Conservation (phyloP, 2,888 invertebrate genomes). For the Euproctis similis region DNA sequence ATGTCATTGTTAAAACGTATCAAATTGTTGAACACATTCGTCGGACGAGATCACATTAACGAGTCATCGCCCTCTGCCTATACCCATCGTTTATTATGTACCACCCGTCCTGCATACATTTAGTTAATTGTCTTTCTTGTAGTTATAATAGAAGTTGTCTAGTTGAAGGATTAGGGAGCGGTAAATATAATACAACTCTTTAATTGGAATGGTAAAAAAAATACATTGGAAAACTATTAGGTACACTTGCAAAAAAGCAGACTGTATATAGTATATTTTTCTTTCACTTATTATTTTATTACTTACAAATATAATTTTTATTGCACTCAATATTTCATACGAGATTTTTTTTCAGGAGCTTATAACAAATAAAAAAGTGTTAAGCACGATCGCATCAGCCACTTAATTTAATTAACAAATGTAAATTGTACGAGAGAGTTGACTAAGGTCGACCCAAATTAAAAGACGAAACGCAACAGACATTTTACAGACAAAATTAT, state of each 20-base stretch:
- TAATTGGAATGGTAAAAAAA: too few species aligned
- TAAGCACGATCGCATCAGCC: constrained; percentile 33
- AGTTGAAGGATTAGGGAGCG: too few species aligned
- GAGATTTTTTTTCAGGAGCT: too few species aligned
- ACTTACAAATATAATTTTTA: too few species aligned
- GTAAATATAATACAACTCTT: too few species aligned
- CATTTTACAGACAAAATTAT: constrained; percentile 55
- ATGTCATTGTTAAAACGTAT: constrained; percentile 61
- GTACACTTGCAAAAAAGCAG: too few species aligned
- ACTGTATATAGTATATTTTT: too few species aligned
- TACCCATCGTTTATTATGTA: constrained; percentile 49
- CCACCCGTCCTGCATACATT: constrained; percentile 37
- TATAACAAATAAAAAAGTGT: constrained; percentile 17
- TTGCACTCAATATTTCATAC: too few species aligned
- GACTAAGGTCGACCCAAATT: constrained; percentile 54
- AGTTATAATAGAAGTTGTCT: too few species aligned
- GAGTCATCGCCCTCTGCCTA: constrained; percentile 54
- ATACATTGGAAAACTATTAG: too few species aligned
- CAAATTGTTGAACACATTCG: constrained; percentile 69
- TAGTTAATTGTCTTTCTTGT: constrained; percentile 24
- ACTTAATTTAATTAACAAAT: constrained; percentile 49
- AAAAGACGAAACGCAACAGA: constrained; percentile 59
- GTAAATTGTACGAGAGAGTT: constrained; percentile 43
- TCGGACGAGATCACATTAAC: constrained; percentile 44
- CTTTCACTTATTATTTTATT: too few species aligned